A percentile compares a stretch with the other conserved stretches of the same genome.
Conservation (phyloP, 2,888 invertebrate genomes). For the Pyralis farinalis region DNA sequence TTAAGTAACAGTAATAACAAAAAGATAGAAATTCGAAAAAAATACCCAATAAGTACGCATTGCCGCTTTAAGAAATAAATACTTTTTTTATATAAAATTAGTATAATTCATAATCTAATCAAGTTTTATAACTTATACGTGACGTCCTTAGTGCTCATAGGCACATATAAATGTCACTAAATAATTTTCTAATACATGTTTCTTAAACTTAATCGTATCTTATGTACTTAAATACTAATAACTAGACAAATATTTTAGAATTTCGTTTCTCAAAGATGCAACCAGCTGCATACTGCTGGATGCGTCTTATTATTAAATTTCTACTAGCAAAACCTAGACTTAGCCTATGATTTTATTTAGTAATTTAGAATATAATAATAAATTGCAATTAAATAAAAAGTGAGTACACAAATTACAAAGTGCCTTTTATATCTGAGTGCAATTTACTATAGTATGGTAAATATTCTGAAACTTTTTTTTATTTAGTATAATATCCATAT, state of each 20-base stretch:
- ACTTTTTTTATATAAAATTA: too few relatives aligned
- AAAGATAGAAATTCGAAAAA: too few relatives aligned
- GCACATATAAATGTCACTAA: conserved; percentile 22
- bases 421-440: conserved; percentile 34
- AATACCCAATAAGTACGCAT: too few relatives aligned
- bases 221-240: conserved; percentile 47
- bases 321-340: conserved; percentile 39
- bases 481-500: too few relatives aligned
- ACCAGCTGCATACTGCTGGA: conserved; percentile 20
- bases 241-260: conserved; percentile 72
- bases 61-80: too few relatives aligned
- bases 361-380: conserved; percentile 25
- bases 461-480: conserved; percentile 29
- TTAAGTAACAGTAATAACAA: too few relatives aligned
- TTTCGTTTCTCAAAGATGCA: conserved; percentile 70
- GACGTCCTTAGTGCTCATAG: conserved; percentile 19
- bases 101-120: too few relatives aligned
- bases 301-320: conserved; percentile 40
- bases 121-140: background rate
- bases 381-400: conserved; percentile 35
- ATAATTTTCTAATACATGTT: conserved; percentile 24
- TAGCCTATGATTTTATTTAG: conserved; percentile 20
- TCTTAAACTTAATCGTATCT: conserved; percentile 34
- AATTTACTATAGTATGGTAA: conserved; percentile 19
- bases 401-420: conserved; percentile 38